Evolutionary conservation across 1,140 invertebrate species (phyloP), one percentile per base, ranked within the genome.

Genomic region (Neotoxoptera formosana): DNA sequence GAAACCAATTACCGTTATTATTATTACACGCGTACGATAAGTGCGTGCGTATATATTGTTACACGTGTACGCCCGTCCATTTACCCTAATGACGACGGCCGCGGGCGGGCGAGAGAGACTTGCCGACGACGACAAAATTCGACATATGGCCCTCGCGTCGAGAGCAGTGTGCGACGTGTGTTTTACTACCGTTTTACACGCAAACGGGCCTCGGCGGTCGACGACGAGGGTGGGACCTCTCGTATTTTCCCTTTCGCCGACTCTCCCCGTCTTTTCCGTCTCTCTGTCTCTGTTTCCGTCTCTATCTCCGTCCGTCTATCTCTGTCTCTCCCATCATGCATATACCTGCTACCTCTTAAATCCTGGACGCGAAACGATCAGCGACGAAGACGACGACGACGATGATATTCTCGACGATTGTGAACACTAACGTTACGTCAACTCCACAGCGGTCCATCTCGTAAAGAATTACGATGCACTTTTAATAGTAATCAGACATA

Each of bases 141-240:
- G 23, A 30, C 84, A 86, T 86, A 86, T 86, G 84, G 84, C 41
- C 17, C 9, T 7, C 83, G 41, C 41, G 83, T 86, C 6, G 30
- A 86, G 36, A 86, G n/a, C n/a, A n/a, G 83, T 9, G 36, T 45
- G 83, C 41, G 83, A 86, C 36, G 14, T 14, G 30, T n/a, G 14
- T 11, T 45, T 86, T 86, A 86, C 84, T 86, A 86, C 84, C 45
- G 84, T 47, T 86, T 86, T 86, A 86, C 84, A 86, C 84, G 84
- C 84, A 23, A 86, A 86, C 41, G 41, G 21, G 45, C 4, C 14
- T 30, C 30, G 8, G 25, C 36, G 11, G 7, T 11, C 23, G 84
- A 30, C 23, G 84, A 30, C 23, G 25, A 41, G 84, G 25, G 83
- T 25, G 84, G 11, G 45, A 86, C 41, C 83, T 45, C 84, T 45